Evolutionary conservation across 2,888 invertebrate species (phyloP).

Genomic region (Lomographa bimaculata): DNA sequence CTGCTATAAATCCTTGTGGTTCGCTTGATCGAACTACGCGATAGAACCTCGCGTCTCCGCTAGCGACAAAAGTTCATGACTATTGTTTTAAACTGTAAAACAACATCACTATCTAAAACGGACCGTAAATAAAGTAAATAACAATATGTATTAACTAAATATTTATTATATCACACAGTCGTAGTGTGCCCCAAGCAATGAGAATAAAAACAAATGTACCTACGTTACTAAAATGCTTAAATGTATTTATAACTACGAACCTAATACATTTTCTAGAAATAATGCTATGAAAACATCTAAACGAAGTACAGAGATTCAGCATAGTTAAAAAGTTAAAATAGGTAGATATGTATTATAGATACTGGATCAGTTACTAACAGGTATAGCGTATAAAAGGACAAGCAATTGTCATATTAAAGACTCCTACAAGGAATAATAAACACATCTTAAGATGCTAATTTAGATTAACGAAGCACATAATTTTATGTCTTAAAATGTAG

Average conservation of each 20-base stretch:
- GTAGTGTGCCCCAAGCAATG: slow-evolving; percentile 22
- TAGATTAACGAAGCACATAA: slow-evolving; percentile 30
- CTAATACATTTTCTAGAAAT: slow-evolving; percentile 13
- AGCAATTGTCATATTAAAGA: slow-evolving; percentile 15
- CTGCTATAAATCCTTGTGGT: no score
- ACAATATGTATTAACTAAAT: slow-evolving; percentile 1
- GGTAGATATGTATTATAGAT: slow-evolving; percentile 22
- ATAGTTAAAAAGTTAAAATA: slow-evolving; percentile 18
- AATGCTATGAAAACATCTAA: slow-evolving; percentile 15
- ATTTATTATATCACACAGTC: slow-evolving; percentile 24
- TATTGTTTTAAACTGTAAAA: no score
- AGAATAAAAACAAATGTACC: slow-evolving; percentile 22
- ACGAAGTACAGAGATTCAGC: slow-evolving; percentile 18
- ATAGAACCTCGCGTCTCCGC: no score
- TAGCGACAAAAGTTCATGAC: no score
- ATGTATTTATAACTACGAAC: slow-evolving; percentile 16
- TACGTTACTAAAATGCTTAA: slow-evolving; percentile 14
- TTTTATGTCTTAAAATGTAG: slow-evolving; percentile 36
- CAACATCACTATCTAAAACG: no score
- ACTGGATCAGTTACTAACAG: slow-evolving; percentile 9
- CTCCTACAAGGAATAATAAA: slow-evolving; percentile 60
- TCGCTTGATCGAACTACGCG: no score
- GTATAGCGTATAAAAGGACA: slow-evolving; percentile 15
- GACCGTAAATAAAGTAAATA: no score
- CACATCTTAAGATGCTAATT: slow-evolving; percentile 64